Conservation (phyloP, 2,797 vertebrate species). For the Brachymystax lenok region DNA sequence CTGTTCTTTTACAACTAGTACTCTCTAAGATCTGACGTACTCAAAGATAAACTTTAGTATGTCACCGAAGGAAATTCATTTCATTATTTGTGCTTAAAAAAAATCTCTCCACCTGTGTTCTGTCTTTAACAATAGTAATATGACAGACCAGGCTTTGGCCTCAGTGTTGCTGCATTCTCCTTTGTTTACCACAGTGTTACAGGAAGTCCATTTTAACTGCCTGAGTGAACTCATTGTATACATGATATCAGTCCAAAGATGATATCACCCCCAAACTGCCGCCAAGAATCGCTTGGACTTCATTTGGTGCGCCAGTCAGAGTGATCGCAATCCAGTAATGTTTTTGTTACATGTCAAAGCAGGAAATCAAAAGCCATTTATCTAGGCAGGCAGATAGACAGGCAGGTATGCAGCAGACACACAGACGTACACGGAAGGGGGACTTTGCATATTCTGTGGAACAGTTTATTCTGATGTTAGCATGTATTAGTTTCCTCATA, state of each 20-base stretch:
- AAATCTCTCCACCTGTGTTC: no score
- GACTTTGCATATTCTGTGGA: conserved; percentile 63
- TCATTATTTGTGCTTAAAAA: no score
- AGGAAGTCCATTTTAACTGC: no score
- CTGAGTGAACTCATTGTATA: conserved; percentile 31
- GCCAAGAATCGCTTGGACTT: conserved; percentile 55
- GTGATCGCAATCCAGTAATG: conserved; percentile 66
- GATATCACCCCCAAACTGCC: conserved; percentile 44
- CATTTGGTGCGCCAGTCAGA: conserved; percentile 33
- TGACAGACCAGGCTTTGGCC: no score
- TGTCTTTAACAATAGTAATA: no score
- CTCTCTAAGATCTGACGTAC: no score
- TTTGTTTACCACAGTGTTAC: no score
- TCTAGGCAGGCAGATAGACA: conserved; percentile 27
- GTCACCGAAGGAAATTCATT: no score
- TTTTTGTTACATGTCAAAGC: conserved; percentile 51
- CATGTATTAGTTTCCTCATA: neutral
- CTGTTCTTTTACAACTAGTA: no score
- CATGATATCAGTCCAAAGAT: conserved; percentile 30
- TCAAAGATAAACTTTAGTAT: no score
- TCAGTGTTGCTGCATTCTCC: no score
- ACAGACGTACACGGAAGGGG: neutral
- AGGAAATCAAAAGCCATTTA: conserved; percentile 46
- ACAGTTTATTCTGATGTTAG: neutral
- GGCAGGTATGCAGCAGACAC: no score